Evolutionary conservation across 2,113 vertebrate species (phyloP).

Genomic region (Pteronura brasiliensis): DNA sequence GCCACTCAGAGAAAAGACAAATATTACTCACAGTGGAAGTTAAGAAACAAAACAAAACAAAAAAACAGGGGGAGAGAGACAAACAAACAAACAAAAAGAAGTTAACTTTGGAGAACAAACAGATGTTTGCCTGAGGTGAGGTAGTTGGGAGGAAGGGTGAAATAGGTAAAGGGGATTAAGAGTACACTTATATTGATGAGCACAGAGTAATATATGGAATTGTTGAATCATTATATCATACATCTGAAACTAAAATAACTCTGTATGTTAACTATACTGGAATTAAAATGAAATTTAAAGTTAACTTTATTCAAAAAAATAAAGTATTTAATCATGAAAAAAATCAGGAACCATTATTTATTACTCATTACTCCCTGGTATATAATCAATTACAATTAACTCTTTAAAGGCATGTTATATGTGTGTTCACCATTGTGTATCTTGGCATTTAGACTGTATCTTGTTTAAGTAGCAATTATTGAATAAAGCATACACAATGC

Average conservation of each 20-base stretch:
- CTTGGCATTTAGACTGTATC: neutral
- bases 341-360: neutral
- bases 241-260: neutral
- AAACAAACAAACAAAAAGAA: neutral
- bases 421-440: neutral
- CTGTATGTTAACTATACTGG: neutral
- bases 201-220: neutral
- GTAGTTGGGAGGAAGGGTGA: neutral
- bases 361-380: neutral
- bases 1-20: neutral
- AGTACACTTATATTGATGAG: neutral
- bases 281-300: neutral
- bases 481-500: neutral
- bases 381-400: neutral
- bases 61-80: neutral
- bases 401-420: neutral
- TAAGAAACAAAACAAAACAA: neutral
- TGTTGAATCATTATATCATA: neutral
- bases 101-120: neutral
- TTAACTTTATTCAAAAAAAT: neutral
- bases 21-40: neutral
- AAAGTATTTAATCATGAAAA: neutral
- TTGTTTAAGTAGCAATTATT: neutral
- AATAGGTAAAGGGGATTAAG: neutral
- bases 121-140: neutral